phyloP scores from a whole-genome alignment of 2,113 vertebrate species.

The Bungarus multicinctus region DNA sequence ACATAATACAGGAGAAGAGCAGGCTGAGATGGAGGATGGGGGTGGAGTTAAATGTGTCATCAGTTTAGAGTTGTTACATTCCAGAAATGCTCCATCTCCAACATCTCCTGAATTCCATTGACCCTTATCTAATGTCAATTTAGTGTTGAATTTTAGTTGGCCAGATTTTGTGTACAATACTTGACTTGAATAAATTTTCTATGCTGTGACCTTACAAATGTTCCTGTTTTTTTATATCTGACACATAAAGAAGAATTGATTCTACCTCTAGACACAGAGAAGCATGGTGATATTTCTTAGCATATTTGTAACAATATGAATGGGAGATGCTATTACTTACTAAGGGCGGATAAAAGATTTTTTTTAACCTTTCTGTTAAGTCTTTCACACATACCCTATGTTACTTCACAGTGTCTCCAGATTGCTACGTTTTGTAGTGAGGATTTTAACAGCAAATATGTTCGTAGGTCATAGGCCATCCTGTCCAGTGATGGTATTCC shows the following conservation, averaged over 20 bases:
- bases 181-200: background rate
- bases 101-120: background rate
- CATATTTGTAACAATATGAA: background rate
- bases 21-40: background rate
- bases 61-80: background rate
- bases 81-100: background rate
- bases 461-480: background rate
- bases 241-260: background rate
- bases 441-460: background rate
- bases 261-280: background rate
- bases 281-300: background rate
- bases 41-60: background rate
- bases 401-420: background rate
- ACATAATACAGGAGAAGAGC: background rate
- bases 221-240: background rate
- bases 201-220: background rate
- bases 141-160: background rate
- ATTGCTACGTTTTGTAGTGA: background rate
- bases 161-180: background rate
- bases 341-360: background rate
- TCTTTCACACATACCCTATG: background rate
- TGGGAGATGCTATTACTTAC: background rate
- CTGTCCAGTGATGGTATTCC: background rate
- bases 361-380: background rate
- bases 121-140: background rate